phyloP scores from a whole-genome alignment of 2,888 invertebrate genomes.

The Hybos culiciformis region DNA sequence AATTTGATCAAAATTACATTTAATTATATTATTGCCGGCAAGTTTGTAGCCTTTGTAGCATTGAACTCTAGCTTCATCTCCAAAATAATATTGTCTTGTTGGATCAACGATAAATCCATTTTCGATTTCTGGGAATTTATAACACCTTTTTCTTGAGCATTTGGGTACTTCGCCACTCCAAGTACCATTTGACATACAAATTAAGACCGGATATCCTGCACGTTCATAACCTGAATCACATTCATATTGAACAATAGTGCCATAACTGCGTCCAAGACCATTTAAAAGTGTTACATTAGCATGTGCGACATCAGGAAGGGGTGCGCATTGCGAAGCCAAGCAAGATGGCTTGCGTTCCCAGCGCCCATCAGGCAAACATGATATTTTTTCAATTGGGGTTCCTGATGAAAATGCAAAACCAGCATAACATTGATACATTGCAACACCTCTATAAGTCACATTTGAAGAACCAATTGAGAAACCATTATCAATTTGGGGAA shows the following conservation, averaged over 20 bases:
- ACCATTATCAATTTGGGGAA: conserved; percentile 95
- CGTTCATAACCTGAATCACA: conserved; percentile 85
- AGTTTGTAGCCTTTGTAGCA: conserved; percentile 83
- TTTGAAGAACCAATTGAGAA: conserved; percentile 92
- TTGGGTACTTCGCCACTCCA: conserved; percentile 87
- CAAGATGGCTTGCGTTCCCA: conserved; percentile 90
- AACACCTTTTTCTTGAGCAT: conserved; percentile 51
- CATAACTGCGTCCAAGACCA: conserved; percentile 83
- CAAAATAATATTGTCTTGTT: conserved; percentile 61
- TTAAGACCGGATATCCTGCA: conserved; percentile 74
- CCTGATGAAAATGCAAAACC: conserved; percentile 88
- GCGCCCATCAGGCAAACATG: conserved; percentile 76
- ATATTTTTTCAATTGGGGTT: conserved; percentile 74
- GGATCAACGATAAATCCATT: conserved; percentile 79
- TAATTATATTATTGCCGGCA: conserved; percentile 67
- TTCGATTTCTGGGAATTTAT: conserved; percentile 60
- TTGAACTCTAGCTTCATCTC: conserved; percentile 83
- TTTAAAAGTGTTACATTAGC: conserved; percentile 77
- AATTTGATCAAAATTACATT: conserved; percentile 70
- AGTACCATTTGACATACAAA: conserved; percentile 91
- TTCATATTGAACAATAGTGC: conserved; percentile 82
- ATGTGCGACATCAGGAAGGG: conserved; percentile 73
- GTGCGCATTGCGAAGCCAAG: conserved; percentile 81
- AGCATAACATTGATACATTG: conserved; percentile 93
- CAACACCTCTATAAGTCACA: conserved; percentile 84